Evolutionary conservation across 2,888 invertebrate genomes (phyloP).

Genomic region (Incurvaria masculella): DNA sequence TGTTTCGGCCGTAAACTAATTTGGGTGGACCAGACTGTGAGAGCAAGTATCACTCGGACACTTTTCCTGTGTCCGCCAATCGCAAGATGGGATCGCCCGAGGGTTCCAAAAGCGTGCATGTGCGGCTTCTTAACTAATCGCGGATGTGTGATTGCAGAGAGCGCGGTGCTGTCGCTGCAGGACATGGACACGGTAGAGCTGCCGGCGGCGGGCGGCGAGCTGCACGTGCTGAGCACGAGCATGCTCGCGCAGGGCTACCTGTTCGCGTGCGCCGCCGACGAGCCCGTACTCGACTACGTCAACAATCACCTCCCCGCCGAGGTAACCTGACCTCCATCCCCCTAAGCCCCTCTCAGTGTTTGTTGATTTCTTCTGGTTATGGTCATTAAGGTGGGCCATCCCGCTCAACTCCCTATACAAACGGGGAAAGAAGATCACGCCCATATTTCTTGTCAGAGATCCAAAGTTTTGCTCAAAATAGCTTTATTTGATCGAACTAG

Average conservation of each 20-base stretch:
- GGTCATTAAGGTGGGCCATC: too few relatives aligned
- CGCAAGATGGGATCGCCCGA: background rate
- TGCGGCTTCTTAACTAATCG: background rate
- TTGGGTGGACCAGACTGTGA: background rate
- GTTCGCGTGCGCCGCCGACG: constrained; percentile 23
- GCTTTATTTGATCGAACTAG: too few relatives aligned
- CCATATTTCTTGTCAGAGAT: too few relatives aligned
- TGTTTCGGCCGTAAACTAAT: too few relatives aligned
- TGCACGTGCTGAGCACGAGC: constrained; percentile 9
- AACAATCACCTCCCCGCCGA: background rate
- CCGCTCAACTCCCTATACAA: too few relatives aligned
- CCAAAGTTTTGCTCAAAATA: too few relatives aligned
- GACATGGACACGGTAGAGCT: constrained; percentile 22
- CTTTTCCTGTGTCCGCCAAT: background rate
- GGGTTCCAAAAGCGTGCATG: background rate
- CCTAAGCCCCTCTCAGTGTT: too few relatives aligned
- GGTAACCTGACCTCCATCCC: too few relatives aligned
- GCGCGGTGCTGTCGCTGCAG: constrained; percentile 20
- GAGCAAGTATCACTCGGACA: background rate
- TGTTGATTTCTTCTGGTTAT: too few relatives aligned
- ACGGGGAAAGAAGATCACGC: too few relatives aligned
- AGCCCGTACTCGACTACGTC: constrained; percentile 10
- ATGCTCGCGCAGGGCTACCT: constrained; percentile 21
- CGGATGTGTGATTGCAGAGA: constrained; percentile 19
- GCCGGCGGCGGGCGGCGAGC: constrained; percentile 20